phyloP scores from a whole-genome alignment of 2,797 vertebrate genomes.

The Gallinago stenura region DNA sequence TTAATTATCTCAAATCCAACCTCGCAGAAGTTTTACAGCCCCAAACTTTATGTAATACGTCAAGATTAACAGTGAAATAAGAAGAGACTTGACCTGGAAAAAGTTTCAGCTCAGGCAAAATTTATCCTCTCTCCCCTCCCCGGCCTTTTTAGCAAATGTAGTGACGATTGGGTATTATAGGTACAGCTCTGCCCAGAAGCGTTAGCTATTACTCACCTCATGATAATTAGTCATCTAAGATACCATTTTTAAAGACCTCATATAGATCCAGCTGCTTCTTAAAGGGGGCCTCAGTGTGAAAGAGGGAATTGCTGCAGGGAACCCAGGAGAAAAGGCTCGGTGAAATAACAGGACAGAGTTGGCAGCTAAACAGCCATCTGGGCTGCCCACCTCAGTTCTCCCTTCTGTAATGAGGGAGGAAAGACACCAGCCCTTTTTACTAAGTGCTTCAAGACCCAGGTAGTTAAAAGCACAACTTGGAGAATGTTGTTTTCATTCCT shows the following conservation, averaged over 20 bases:
- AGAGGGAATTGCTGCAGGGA: not conserved
- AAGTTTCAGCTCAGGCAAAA: constrained; percentile 34
- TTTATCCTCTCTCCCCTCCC: not conserved
- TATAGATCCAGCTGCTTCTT: not conserved
- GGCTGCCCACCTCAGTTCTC: not conserved
- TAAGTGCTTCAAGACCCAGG: not conserved
- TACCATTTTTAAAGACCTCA: not conserved
- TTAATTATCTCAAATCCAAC: constrained; percentile 1
- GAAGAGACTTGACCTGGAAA: constrained; percentile 62
- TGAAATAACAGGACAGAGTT: not conserved
- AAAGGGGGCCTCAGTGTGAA: not conserved
- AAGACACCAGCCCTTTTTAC: not conserved
- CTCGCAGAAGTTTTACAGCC: not conserved
- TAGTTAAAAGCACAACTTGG: not conserved
- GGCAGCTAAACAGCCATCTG: fast-evolving
- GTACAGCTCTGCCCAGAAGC: constrained; percentile 54
- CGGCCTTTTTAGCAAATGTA: not conserved
- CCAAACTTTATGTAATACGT: constrained; percentile 35
- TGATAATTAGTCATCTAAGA: not conserved
- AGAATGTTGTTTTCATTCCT: not conserved
- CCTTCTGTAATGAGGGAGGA: not conserved
- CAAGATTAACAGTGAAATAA: constrained; percentile 44
- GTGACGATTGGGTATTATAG: not conserved
- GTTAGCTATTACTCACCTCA: constrained; percentile 30
- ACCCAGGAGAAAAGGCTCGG: not conserved